Evolutionary conservation across 92 coral and sea anemone species (phyloP), one percentile per base, ranked within the genome.

Genomic region (Galaxea fascicularis): DNA sequence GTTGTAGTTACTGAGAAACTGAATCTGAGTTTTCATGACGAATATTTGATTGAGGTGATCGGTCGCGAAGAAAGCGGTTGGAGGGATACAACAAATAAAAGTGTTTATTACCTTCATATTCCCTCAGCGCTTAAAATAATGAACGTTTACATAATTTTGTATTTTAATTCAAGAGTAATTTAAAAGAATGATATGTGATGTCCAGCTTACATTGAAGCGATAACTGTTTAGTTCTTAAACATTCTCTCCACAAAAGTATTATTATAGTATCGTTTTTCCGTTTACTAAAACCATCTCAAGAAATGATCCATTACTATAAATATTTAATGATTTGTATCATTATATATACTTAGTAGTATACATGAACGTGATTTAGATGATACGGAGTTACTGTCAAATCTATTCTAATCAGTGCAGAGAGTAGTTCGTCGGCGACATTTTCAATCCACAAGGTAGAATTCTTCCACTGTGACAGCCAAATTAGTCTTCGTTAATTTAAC

Each of bases 311-410:
- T 67, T 46, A 17, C 3, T 10, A 47, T 71, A 71, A 71, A 71
- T 71, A 10, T 21, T 71, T 71, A 71, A 71, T 71, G 57, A 22
- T 18, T 31, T 44, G 56, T 11, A 70, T 70, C 74, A 22, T 20
- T 70, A 1, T n/a, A 70, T 35, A 35, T 24, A 46, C 76, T 71
- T 15, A 44, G n/a, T 12, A 20, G 49, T 45, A 20, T 46, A 45
- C 57, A 5, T 69, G 45, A 15, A 27, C 27, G 10, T 60, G 66
- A 60, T 21, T 60, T 60, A 20, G 11, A 60, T 60, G 41, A 21
- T 27, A 29, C 12, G 26, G 11, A 41, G 49, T 67, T 30, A 24
- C 73, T 4, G 22, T 30, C 8, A 35, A 30, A 4, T 67, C 17
- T 67, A 25, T 31, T 67, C 49, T 67, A 10, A 67, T n/a, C n/a